A percentile compares a stretch with the other conserved stretches of the same genome.
phyloP scores from a whole-genome alignment of 2,113 vertebrate species.

The Centropristis striata region DNA sequence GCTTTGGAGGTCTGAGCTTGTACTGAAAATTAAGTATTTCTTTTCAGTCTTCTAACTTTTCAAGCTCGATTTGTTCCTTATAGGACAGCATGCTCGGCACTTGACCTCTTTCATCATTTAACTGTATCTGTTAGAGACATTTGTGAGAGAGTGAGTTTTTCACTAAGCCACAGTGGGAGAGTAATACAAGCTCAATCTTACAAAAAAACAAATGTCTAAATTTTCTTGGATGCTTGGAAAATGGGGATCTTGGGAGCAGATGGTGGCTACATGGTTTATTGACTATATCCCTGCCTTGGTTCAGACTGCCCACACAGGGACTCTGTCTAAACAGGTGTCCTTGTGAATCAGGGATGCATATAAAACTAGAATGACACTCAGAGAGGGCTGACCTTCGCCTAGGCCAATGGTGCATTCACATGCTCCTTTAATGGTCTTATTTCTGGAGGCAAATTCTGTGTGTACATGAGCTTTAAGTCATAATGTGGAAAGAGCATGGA shows the following conservation, averaged over 20 bases:
- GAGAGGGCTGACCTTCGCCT: too few species aligned
- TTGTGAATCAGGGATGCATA: too few species aligned
- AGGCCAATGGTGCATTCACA: too few species aligned
- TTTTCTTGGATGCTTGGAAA: constrained; percentile 15
- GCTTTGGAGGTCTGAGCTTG: constrained; percentile 21
- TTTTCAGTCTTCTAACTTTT: not conserved
- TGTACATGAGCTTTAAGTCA: too few species aligned
- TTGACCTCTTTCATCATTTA: not conserved
- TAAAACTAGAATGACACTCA: too few species aligned
- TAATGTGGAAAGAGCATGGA: too few species aligned
- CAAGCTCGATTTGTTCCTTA: not conserved
- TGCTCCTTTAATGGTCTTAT: too few species aligned
- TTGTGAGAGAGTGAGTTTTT: not conserved
- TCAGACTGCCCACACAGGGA: constrained; percentile 3
- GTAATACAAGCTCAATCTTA: not conserved
- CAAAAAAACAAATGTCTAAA: not conserved
- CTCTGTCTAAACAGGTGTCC: not conserved
- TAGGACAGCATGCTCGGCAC: not conserved
- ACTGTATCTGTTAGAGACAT: not conserved
- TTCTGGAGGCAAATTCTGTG: too few species aligned
- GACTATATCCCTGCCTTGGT: not conserved
- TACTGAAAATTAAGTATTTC: not conserved
- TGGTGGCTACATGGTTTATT: constrained; percentile 21
- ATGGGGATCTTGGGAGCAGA: constrained; percentile 12
- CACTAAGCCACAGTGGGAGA: not conserved